phyloP scores from a whole-genome alignment of 2,888 invertebrate genomes.

The Melanchra persicariae region DNA sequence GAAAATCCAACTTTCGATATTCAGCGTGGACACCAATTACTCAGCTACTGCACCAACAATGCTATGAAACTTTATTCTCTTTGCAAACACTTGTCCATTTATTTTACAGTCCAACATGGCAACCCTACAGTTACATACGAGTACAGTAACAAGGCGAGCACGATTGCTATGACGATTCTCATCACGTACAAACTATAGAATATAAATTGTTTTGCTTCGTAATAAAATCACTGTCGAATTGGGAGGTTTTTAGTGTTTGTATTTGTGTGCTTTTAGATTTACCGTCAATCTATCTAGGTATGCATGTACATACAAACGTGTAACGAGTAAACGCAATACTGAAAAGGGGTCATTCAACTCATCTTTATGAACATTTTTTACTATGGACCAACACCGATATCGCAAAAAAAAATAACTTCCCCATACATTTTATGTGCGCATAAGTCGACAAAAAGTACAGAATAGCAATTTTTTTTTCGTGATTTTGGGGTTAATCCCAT shows the following conservation, averaged over 20 bases:
- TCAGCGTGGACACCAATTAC: neutral
- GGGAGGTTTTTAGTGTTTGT: neutral
- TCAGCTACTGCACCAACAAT: neutral
- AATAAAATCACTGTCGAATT: constrained; percentile 29
- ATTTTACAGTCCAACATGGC: constrained; percentile 15
- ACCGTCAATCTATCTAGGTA: neutral
- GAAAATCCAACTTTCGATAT: neutral
- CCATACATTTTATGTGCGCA: no score
- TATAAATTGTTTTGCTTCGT: constrained; percentile 59
- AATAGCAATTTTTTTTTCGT: no score
- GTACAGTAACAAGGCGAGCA: constrained; percentile 25
- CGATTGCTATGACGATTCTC: constrained; percentile 51
- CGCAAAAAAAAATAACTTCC: no score
- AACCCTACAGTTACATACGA: constrained; percentile 32
- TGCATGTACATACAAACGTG: no score
- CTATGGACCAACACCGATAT: no score
- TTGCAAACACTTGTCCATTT: neutral
- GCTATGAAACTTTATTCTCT: neutral
- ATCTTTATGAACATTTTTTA: no score
- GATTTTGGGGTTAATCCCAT: no score
- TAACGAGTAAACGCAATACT: no score
- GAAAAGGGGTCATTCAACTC: no score
- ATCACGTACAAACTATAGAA: constrained; percentile 61
- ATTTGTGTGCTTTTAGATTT: neutral
- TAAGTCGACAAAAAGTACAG: no score